Percentiles rank a stretch among this genome's conserved stretches.
Conservation (phyloP, 2,797 vertebrate species). For the Enteromius radiatus region DNA sequence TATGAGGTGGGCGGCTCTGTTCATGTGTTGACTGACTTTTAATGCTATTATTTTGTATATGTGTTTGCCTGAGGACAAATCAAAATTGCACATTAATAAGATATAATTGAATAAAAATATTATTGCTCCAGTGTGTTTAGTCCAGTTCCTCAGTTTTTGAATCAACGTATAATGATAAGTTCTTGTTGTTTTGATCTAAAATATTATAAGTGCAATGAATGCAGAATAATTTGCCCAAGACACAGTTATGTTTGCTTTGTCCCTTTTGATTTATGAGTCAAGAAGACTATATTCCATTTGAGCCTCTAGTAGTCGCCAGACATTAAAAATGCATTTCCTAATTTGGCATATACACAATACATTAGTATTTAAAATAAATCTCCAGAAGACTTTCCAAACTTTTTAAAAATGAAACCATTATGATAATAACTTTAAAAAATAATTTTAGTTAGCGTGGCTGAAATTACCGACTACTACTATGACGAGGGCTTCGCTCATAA, state of each 20-base stretch:
- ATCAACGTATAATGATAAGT: not conserved
- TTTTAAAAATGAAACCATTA: not conserved
- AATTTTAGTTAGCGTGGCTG: not conserved
- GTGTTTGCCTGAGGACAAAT: slow-evolving; percentile 51
- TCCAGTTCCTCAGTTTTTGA: not conserved
- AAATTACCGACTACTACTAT: not conserved
- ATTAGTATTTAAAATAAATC: not conserved
- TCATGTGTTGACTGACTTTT: slow-evolving; percentile 29
- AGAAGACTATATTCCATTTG: not conserved
- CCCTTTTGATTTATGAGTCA: too few relatives aligned
- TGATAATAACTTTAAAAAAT: not conserved
- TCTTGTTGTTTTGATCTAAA: not conserved
- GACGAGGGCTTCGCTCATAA: not conserved
- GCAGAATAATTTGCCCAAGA: not conserved
- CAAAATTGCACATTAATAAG: slow-evolving; percentile 75
- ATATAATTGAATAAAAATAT: slow-evolving; percentile 62
- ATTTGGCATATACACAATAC: not conserved
- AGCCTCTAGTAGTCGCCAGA: not conserved
- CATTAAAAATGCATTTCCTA: not conserved
- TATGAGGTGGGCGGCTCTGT: slow-evolving; percentile 12
- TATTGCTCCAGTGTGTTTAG: slow-evolving; percentile 4
- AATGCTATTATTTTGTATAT: slow-evolving; percentile 47
- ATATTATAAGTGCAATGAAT: not conserved
- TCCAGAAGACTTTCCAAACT: not conserved
- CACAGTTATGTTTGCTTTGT: not conserved